Evolutionary conservation across 2,888 invertebrate genomes (phyloP), one percentile per base, ranked within the genome.

Genomic region (Aplocera efformata): DNA sequence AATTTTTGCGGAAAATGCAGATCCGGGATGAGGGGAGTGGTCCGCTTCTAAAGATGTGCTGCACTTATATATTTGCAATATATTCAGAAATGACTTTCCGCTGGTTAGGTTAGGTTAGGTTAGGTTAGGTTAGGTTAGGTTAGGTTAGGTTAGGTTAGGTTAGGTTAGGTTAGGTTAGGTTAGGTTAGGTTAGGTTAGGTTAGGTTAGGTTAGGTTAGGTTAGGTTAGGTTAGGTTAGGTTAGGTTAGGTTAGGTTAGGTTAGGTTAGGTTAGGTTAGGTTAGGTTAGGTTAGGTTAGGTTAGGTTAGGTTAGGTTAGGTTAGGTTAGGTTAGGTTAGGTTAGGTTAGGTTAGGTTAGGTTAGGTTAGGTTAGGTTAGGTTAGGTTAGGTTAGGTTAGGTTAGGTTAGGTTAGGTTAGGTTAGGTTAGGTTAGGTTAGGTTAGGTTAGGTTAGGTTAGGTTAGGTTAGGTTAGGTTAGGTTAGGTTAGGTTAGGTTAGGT

Each of bases 261-360:
- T 42, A 35, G 48, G 48, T 48, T 49, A 42, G 45, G 45, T 42
- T 42, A 42, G 45, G 45, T 45, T 48, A 49, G 48, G 42, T 43
- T 42, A 36, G 44, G 44, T 49, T 49, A 44, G 44, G 48, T 49
- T 49, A 44, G 48, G 48, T 49, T n/a, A n/a, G n/a, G n/a, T n/a
- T n/a, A n/a, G n/a, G n/a, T n/a, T n/a, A n/a, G n/a, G n/a, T n/a
- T n/a, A n/a, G n/a, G n/a, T n/a, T n/a, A n/a, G n/a, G n/a, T n/a
- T n/a, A n/a, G n/a, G n/a, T n/a, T n/a, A n/a, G n/a, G n/a, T n/a
- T n/a, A 23, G 23, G 23, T 23, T 23, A 23, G 23, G 23, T 23
- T 23, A 23, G 23, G 23, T 23, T 23, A 23, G 23, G 23, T 23
- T 23, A 23, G 23, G 23, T 23, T 23, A 23, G 23, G 23, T 23